These are phyloP conservation scores for Xiphias gladius DNA, from an alignment of 2,113 vertebrate species.

Conservation along the genomic window DNA sequence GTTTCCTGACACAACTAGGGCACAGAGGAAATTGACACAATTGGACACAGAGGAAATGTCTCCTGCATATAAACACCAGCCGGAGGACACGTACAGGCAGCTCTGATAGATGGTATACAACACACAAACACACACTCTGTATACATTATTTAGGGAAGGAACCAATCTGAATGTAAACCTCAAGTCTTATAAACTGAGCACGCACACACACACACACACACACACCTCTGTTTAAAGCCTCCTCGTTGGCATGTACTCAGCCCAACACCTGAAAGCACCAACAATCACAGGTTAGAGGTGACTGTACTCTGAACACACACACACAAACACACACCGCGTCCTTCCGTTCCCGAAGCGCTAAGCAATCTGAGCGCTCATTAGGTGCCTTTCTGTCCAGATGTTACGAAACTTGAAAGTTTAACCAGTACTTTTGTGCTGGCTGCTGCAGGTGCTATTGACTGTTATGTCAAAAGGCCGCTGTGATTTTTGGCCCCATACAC, in stretches of 20 bases:
- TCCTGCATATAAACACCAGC: conserved; percentile 15
- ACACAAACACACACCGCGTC: not conserved
- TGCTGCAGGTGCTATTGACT: too few relatives aligned
- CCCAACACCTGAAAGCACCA: conserved; percentile 27
- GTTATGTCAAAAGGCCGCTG: too few relatives aligned
- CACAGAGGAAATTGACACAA: too few relatives aligned
- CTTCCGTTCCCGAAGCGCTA: not conserved
- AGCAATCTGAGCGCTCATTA: not conserved
- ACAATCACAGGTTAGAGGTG: conserved; percentile 58
- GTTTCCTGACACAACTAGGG: not conserved
- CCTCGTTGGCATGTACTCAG: conserved; percentile 21
- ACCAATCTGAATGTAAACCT: not conserved
- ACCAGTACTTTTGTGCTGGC: too few relatives aligned
- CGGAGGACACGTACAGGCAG: not conserved
- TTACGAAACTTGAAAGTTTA: not conserved
- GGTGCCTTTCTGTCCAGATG: not conserved
- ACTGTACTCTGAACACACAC: not conserved
- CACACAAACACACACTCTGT: not conserved
- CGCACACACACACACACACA: not conserved
- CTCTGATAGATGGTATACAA: not conserved
- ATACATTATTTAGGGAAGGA: conserved; percentile 7
- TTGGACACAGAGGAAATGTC: not conserved
- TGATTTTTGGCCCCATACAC: too few relatives aligned
- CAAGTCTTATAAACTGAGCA: not conserved
- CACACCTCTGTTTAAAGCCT: conserved; percentile 13